Conservation (phyloP, 2,888 invertebrate genomes). For the Steinernema carpocapsae region DNA sequence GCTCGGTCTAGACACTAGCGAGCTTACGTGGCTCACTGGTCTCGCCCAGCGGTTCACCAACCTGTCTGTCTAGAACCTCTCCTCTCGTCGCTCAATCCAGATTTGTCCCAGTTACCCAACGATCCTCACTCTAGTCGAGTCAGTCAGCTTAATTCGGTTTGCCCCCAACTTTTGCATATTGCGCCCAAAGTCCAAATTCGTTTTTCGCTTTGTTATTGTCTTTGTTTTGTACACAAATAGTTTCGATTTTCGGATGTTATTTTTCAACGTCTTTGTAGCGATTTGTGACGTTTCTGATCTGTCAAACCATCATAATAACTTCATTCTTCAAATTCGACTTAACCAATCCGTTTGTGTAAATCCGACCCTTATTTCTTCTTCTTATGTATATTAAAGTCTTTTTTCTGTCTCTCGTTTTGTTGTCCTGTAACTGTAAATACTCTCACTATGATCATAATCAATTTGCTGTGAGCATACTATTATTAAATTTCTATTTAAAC, state of each 20-base stretch:
- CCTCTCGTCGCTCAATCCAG: background rate
- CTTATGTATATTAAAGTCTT: background rate
- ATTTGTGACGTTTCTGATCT: background rate
- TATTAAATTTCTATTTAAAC: slow-evolving; percentile 30
- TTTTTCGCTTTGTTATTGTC: background rate
- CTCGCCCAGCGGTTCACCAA: slow-evolving; percentile 52
- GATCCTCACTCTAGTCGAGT: slow-evolving; percentile 31
- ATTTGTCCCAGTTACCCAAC: background rate
- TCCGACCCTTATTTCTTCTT: background rate
- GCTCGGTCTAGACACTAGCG: slow-evolving; percentile 57
- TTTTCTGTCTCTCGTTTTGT: background rate
- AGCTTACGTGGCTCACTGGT: slow-evolving; percentile 51
- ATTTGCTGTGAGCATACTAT: slow-evolving; percentile 11
- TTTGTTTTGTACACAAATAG: background rate
- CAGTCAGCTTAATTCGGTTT: background rate
- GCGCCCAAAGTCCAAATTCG: background rate
- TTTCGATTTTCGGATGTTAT: background rate
- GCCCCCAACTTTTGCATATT: background rate
- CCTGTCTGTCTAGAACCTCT: slow-evolving; percentile 44
- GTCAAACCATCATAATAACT: background rate
- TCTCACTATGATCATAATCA: slow-evolving; percentile 8
- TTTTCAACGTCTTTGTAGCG: background rate
- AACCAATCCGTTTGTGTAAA: background rate
- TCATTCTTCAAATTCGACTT: background rate
- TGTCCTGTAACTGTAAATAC: slow-evolving; percentile 10